These are phyloP conservation scores for Callocephalon fimbriatum DNA, from an alignment of 2,113 vertebrate species.

Conservation along the genomic window DNA sequence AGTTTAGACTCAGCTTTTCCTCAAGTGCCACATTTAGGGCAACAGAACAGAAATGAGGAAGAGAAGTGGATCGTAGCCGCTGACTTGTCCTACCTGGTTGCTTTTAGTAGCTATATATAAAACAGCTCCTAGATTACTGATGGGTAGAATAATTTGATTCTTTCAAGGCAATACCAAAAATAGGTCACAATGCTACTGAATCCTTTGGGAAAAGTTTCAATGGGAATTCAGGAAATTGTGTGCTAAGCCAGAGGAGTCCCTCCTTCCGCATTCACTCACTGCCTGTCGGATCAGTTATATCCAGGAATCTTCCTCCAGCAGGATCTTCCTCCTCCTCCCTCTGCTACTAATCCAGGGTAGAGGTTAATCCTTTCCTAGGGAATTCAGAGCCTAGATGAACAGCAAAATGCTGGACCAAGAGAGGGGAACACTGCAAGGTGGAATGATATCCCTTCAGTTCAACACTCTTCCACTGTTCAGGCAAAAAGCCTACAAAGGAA, in stretches of 20 bases:
- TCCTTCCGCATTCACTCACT: rapidly evolving
- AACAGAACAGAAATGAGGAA: background rate
- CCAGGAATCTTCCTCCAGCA: background rate
- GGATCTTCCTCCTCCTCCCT: background rate
- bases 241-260: background rate
- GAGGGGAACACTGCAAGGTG: background rate
- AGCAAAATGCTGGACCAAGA: background rate
- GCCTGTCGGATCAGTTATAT: background rate
- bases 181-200: background rate
- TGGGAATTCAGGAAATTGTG: background rate
- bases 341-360: background rate
- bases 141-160: rapidly evolving
- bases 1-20: background rate
- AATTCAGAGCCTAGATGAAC: background rate
- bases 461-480: background rate
- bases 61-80: background rate
- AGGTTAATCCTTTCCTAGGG: background rate
- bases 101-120: background rate
- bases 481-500: background rate
- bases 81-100: background rate
- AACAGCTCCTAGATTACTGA: background rate
- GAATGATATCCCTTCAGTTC: background rate
- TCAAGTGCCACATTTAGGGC: background rate
- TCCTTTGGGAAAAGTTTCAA: background rate
- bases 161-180: background rate